Conservation (phyloP, 2,113 vertebrate genomes). For the Lasiurus cinereus region DNA sequence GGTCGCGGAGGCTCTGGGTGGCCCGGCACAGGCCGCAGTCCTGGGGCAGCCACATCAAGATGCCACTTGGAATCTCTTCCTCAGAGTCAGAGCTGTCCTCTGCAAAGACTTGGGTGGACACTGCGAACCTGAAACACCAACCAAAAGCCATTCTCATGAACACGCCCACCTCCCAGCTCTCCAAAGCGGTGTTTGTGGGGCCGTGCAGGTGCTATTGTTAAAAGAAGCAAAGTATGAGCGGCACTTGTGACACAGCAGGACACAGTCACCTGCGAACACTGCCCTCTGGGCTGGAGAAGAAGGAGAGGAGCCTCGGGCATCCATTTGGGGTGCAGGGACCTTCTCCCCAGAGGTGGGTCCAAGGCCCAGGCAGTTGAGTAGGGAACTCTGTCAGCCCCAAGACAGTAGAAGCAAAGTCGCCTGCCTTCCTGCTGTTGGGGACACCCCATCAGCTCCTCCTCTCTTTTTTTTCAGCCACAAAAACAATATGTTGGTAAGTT, state of each 20-base stretch:
- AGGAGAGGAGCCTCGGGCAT: background rate
- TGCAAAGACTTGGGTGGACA: conserved; percentile 85
- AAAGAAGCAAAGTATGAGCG: background rate
- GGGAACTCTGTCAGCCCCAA: too few relatives aligned
- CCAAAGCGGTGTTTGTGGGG: background rate
- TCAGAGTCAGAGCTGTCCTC: conserved; percentile 82
- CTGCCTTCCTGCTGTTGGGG: background rate
- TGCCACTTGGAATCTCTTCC: background rate
- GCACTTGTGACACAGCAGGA: background rate
- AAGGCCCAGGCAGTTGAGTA: too few relatives aligned
- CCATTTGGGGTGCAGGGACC: background rate
- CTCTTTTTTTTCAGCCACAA: background rate
- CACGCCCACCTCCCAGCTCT: background rate
- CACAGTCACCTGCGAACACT: background rate
- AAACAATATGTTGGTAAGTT: background rate
- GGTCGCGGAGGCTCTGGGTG: too few relatives aligned
- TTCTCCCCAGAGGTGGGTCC: background rate
- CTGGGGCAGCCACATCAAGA: too few relatives aligned
- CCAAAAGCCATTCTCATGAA: background rate
- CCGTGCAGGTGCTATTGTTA: background rate
- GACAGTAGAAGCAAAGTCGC: background rate
- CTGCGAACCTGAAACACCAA: conserved; percentile 86
- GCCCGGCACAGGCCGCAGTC: too few relatives aligned
- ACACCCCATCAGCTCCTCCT: background rate
- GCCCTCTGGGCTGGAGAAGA: background rate